These are phyloP conservation scores for Peromyscus nudipes DNA, from an alignment of 2,797 vertebrate genomes.

Conservation along the genomic window DNA sequence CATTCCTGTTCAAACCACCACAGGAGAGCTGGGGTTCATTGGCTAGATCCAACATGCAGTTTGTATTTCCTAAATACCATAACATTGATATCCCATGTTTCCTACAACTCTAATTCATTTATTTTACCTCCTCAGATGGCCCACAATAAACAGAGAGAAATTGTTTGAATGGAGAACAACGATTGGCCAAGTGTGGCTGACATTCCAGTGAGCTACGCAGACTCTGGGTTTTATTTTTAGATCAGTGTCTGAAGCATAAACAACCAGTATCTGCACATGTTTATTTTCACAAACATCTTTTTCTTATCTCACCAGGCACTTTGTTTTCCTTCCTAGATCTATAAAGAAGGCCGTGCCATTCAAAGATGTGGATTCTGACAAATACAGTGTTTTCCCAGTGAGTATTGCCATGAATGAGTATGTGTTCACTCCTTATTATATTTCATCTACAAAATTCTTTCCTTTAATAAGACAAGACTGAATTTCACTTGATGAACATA, in stretches of 20 bases:
- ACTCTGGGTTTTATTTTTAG: neutral
- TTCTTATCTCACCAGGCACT: constrained; percentile 9
- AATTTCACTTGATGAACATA: neutral
- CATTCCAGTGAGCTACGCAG: fast-evolving
- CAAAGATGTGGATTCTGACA: constrained; percentile 89
- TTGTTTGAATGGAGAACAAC: neutral
- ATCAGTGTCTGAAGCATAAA: neutral
- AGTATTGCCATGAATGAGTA: constrained; percentile 81
- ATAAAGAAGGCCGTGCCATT: constrained; percentile 85
- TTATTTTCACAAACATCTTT: constrained; percentile 1
- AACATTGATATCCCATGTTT: too few species aligned
- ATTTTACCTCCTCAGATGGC: neutral
- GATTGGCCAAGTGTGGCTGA: neutral
- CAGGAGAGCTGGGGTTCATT: neutral
- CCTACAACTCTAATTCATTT: neutral
- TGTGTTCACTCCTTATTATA: constrained; percentile 9
- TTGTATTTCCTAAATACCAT: neutral
- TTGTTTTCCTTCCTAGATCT: constrained; percentile 82
- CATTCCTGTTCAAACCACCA: neutral
- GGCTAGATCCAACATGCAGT: neutral
- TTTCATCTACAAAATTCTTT: constrained; percentile 63
- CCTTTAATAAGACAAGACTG: constrained; percentile 56
- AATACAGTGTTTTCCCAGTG: constrained; percentile 89
- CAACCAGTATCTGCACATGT: neutral
- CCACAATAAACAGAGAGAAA: constrained; percentile 14